A percentile compares a stretch with the other conserved stretches of the same genome.
Conservation (phyloP, 2,113 vertebrate species). For the Psammodynastes pulverulentus region DNA sequence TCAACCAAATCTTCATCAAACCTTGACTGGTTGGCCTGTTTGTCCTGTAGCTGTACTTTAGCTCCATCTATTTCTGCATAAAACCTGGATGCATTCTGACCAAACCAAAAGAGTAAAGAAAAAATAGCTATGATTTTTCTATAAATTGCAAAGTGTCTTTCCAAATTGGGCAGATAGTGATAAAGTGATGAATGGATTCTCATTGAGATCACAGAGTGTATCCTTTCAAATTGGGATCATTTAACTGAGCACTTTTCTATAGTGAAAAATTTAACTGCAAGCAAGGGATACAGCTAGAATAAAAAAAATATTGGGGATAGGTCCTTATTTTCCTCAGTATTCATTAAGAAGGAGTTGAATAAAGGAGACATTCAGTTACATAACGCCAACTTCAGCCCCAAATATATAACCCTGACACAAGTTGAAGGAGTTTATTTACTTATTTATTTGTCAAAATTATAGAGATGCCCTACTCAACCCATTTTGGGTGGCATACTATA, state of each 20-base stretch:
- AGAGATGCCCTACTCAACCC: not conserved
- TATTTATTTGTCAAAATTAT: not conserved
- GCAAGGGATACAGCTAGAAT: not conserved
- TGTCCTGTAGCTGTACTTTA: constrained; percentile 73
- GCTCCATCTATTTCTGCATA: constrained; percentile 92
- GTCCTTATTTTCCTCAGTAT: not conserved
- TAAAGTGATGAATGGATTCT: not conserved
- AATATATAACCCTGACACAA: not conserved
- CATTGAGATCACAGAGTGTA: not conserved
- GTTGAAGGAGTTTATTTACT: not conserved
- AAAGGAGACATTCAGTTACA: not conserved
- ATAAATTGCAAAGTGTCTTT: not conserved
- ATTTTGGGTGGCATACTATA: not conserved
- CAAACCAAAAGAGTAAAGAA: constrained; percentile 28
- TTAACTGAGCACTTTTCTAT: not conserved
- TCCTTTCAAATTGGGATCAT: not conserved
- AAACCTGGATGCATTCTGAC: constrained; percentile 83
- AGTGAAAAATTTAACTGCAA: not conserved
- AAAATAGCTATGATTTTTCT: not conserved
- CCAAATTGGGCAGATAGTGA: not conserved
- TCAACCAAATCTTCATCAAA: constrained; percentile 80
- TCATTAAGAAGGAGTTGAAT: not conserved
- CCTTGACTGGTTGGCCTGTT: constrained; percentile 77
- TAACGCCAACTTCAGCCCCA: not conserved
- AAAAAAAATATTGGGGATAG: not conserved